A percentile compares a stretch with the other conserved stretches of the same genome.
These are phyloP conservation scores for Diogma glabrata DNA, from an alignment of 2,888 invertebrate genomes.

Conservation along the genomic window DNA sequence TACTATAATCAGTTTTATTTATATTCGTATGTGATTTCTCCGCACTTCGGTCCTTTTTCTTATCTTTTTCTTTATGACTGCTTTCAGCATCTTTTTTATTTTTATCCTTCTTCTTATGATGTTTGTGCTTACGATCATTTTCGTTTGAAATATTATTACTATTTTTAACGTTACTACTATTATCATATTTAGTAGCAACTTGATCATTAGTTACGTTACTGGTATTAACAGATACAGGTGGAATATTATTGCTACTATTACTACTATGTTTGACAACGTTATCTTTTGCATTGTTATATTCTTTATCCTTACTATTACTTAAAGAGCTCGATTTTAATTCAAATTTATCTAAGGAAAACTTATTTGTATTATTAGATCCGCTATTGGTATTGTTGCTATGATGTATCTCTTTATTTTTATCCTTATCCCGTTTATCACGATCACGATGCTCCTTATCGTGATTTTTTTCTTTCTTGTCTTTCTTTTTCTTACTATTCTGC, in stretches of 20 bases:
- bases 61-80: conserved; percentile 30
- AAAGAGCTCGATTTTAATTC: conserved; percentile 24
- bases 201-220: neutral
- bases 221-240: no score
- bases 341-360: conserved; percentile 19
- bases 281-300: conserved; percentile 2
- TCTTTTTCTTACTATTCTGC: conserved; percentile 39
- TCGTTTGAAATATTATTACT: conserved; percentile 20
- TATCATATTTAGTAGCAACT: neutral
- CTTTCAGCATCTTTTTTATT: conserved; percentile 44
- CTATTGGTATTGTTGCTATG: conserved; percentile 22
- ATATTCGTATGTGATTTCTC: conserved; percentile 19
- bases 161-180: neutral
- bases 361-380: conserved; percentile 11
- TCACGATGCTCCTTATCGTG: conserved; percentile 49
- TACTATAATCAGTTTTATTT: neutral
- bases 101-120: conserved; percentile 50
- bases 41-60: conserved; percentile 18
- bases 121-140: conserved; percentile 46
- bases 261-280: no score
- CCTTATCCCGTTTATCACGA: conserved; percentile 43
- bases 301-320: conserved; percentile 16
- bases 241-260: conserved; percentile 5
- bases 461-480: conserved; percentile 49
- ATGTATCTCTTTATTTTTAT: conserved; percentile 29